Conservation (phyloP, 2,888 invertebrate species). For the Hypomecis atomaria region DNA sequence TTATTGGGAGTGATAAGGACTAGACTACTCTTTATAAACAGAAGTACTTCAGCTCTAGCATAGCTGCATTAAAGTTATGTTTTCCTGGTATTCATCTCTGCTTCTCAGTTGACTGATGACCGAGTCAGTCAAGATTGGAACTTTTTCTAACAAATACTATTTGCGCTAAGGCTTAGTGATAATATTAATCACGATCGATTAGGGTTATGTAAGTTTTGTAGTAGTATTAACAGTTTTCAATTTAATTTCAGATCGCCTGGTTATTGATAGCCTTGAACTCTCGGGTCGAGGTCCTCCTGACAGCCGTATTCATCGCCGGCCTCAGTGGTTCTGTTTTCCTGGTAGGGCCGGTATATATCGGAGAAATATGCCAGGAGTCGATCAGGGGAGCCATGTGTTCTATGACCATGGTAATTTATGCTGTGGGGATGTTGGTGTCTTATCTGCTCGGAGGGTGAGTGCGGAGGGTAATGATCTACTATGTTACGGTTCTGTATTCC, state of each 20-base stretch:
- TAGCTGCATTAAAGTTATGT: too few relatives aligned
- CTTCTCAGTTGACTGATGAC: too few relatives aligned
- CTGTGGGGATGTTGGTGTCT: conserved; percentile 62
- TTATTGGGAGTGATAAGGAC: too few relatives aligned
- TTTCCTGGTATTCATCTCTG: too few relatives aligned
- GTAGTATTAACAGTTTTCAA: too few relatives aligned
- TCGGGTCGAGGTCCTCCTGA: conserved; percentile 60
- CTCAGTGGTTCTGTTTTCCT: conserved; percentile 57
- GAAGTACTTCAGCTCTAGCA: too few relatives aligned
- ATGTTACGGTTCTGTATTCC: neutral
- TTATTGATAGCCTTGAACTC: conserved; percentile 50
- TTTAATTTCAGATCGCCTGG: conserved; percentile 61
- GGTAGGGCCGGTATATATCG: conserved; percentile 60
- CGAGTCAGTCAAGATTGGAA: too few relatives aligned
- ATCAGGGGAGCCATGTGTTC: conserved; percentile 68
- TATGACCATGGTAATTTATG: conserved; percentile 58
- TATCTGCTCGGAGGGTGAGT: conserved; percentile 62
- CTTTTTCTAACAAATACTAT: too few relatives aligned
- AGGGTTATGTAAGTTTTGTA: neutral
- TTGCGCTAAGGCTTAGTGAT: too few relatives aligned
- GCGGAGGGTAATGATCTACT: too few relatives aligned
- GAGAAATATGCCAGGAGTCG: conserved; percentile 69
- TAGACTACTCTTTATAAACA: too few relatives aligned
- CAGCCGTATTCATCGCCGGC: conserved; percentile 62
- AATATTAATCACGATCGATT: neutral